These are phyloP conservation scores for Girardia tigrina DNA, from an alignment of 2,888 invertebrate species.

Conservation along the genomic window DNA sequence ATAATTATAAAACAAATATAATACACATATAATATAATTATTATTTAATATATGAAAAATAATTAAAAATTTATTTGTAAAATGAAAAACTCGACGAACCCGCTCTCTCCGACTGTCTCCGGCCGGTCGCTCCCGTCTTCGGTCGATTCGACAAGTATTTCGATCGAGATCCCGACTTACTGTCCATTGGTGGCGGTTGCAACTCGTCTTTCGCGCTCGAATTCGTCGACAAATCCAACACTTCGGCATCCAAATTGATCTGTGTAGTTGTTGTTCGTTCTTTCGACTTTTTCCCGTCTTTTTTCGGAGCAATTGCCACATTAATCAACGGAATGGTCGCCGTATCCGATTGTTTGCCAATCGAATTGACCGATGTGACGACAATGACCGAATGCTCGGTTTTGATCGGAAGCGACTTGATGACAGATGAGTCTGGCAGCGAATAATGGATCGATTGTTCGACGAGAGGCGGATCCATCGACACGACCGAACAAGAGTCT, in stretches of 20 bases:
- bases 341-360: not conserved
- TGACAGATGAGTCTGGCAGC: not conserved
- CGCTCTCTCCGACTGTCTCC: conserved; percentile 8
- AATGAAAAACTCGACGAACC: too few species aligned
- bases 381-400: not conserved
- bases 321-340: too few species aligned
- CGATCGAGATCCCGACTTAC: not conserved
- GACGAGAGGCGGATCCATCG: not conserved
- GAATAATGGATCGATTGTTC: not conserved
- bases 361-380: not conserved
- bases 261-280: not conserved
- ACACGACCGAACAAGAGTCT: too few species aligned
- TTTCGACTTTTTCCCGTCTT: not conserved
- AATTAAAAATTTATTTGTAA: too few species aligned
- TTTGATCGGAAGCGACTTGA: not conserved
- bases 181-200: not conserved
- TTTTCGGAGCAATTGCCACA: not conserved
- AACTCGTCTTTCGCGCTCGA: not conserved
- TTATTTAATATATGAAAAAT: too few species aligned
- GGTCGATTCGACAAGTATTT: not conserved
- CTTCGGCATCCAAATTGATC: not conserved
- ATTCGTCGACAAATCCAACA: not conserved
- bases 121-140: not conserved
- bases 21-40: too few species aligned
- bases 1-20: too few species aligned